Evolutionary conservation across 2,888 invertebrate species (phyloP).

Genomic region (Pachymerium ferrugineum): DNA sequence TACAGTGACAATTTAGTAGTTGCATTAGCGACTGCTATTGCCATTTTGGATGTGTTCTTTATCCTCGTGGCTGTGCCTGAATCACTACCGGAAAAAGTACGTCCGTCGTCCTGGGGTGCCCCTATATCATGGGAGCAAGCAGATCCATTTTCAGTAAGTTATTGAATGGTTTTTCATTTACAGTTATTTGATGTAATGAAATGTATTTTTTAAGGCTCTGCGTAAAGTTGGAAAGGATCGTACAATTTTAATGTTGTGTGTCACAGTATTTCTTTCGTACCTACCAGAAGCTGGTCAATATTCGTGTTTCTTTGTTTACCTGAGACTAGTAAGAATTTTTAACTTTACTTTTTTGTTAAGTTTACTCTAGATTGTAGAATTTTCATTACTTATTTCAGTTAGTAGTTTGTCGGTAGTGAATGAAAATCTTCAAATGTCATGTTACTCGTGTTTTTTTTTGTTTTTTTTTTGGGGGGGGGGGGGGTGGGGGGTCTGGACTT

Average conservation of each 20-base stretch:
- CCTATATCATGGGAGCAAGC: conserved; percentile 95
- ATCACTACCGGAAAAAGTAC: conserved; percentile 89
- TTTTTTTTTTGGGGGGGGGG: too few species aligned
- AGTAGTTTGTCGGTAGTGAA: too few species aligned
- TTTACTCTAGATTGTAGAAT: too few species aligned
- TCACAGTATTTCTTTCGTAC: conserved; percentile 95
- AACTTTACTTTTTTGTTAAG: not conserved
- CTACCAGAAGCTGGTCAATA: conserved; percentile 96
- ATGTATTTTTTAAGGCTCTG: conserved; percentile 56
- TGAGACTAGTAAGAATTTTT: conserved; percentile 66
- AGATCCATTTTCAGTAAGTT: conserved; percentile 83
- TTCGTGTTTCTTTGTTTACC: conserved; percentile 98
- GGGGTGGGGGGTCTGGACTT: too few species aligned
- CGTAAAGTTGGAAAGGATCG: conserved; percentile 89
- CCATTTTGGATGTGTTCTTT: conserved; percentile 94
- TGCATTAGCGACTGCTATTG: conserved; percentile 87
- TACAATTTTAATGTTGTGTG: conserved; percentile 92
- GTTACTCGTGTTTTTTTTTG: too few species aligned
- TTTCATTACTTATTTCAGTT: too few species aligned
- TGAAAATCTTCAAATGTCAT: too few species aligned
- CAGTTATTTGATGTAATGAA: not conserved
- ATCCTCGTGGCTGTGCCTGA: conserved; percentile 97
- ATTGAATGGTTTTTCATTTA: not conserved
- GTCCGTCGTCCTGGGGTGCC: conserved; percentile 71
- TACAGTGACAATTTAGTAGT: conserved; percentile 83